phyloP scores from a whole-genome alignment of 1,140 invertebrate genomes.

The Penaeus vannamei region DNA sequence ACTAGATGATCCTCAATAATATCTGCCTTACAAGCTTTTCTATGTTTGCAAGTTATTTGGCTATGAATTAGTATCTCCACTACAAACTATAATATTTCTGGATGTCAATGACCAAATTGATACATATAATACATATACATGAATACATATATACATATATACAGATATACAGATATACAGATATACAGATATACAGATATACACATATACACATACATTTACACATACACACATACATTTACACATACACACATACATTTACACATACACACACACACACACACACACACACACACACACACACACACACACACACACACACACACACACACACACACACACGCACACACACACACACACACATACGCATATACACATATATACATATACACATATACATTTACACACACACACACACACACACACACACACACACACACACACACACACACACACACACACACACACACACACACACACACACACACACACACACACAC shows the following conservation, averaged over 20 bases:
- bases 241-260: not conserved
- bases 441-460: not conserved
- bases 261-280: not conserved
- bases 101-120: not conserved
- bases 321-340: not conserved
- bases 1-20: too few species aligned
- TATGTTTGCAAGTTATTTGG: too few species aligned
- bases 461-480: not conserved
- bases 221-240: not conserved
- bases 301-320: not conserved
- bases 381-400: too few species aligned
- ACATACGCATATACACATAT: too few species aligned
- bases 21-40: too few species aligned
- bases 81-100: not conserved
- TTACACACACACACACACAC: too few species aligned
- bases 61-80: too few species aligned
- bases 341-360: too few species aligned
- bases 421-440: too few species aligned
- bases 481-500: not conserved
- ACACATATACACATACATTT: not conserved
- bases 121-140: not conserved
- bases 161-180: not conserved
- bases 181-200: not conserved
- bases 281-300: not conserved
- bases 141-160: conserved; percentile 17